phyloP scores from a whole-genome alignment of 2,888 invertebrate genomes.

The Brachyptera putata region DNA sequence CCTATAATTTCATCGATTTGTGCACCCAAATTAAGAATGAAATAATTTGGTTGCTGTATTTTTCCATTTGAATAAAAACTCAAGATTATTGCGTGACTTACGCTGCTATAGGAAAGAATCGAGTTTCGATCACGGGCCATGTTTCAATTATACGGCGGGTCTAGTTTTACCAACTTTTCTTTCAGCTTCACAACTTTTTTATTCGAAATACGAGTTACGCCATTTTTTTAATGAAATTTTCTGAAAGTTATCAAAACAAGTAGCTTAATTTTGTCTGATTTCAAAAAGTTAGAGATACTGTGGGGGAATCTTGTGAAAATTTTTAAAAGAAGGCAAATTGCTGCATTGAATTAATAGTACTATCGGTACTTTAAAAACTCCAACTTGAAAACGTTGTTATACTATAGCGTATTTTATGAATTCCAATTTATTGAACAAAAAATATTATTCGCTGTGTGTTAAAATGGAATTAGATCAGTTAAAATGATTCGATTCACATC shows the following conservation, averaged over 20 bases:
- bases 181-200: conserved; percentile 13
- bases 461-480: no score
- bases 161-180: conserved; percentile 15
- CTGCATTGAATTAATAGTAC: neutral
- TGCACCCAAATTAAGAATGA: no score
- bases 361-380: no score
- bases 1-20: no score
- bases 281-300: neutral
- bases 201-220: conserved; percentile 10
- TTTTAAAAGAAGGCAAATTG: neutral
- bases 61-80: no score
- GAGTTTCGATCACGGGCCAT: neutral
- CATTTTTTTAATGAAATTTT: conserved; percentile 13
- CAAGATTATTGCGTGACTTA: no score
- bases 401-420: no score
- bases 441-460: no score
- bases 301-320: conserved; percentile 4
- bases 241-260: conserved; percentile 20
- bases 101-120: neutral
- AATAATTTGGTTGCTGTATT: no score
- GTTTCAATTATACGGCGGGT: conserved; percentile 8
- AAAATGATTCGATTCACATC: no score
- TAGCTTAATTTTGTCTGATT: conserved; percentile 14
- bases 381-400: no score
- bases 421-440: no score